phyloP scores from a whole-genome alignment of 1,140 invertebrate species.

The Drosophila murphyi region DNA sequence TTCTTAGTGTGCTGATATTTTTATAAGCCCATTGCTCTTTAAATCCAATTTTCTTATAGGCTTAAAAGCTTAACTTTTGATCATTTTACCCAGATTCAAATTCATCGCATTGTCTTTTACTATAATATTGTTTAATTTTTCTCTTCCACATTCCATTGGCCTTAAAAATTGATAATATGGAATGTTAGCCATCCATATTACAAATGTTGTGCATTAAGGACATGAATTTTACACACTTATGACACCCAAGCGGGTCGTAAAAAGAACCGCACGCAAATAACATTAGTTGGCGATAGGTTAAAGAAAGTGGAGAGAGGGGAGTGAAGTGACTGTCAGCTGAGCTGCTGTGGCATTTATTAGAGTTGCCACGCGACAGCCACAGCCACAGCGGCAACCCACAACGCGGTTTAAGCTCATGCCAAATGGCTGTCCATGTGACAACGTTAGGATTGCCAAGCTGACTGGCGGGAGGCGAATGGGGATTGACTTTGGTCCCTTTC shows the following conservation, averaged over 20 bases:
- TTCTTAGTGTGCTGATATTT: too few relatives aligned
- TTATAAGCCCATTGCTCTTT: too few relatives aligned
- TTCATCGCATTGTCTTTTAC: neutral
- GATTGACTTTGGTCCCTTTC: slow-evolving; percentile 30
- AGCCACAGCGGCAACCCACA: slow-evolving; percentile 47
- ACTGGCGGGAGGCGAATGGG: neutral
- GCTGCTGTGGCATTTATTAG: slow-evolving; percentile 76
- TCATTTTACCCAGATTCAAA: slow-evolving; percentile 5
- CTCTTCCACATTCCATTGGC: neutral
- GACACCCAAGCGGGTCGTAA: slow-evolving; percentile 76
- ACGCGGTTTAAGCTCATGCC: slow-evolving; percentile 74
- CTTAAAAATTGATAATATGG: slow-evolving; percentile 50
- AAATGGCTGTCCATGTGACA: slow-evolving; percentile 77
- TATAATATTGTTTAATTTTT: neutral
- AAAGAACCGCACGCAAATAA: slow-evolving; percentile 75
- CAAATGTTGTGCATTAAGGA: slow-evolving; percentile 78
- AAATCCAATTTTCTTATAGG: too few relatives aligned
- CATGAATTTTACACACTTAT: slow-evolving; percentile 81
- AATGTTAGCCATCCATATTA: slow-evolving; percentile 56
- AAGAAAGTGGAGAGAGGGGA: neutral
- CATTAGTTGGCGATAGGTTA: slow-evolving; percentile 60
- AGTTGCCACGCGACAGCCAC: slow-evolving; percentile 69
- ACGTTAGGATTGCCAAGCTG: slow-evolving; percentile 28
- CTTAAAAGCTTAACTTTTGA: slow-evolving; percentile 12
- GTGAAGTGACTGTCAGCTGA: slow-evolving; percentile 55